Conservation (phyloP, 2,888 invertebrate genomes). For the Andrena dorsata region DNA sequence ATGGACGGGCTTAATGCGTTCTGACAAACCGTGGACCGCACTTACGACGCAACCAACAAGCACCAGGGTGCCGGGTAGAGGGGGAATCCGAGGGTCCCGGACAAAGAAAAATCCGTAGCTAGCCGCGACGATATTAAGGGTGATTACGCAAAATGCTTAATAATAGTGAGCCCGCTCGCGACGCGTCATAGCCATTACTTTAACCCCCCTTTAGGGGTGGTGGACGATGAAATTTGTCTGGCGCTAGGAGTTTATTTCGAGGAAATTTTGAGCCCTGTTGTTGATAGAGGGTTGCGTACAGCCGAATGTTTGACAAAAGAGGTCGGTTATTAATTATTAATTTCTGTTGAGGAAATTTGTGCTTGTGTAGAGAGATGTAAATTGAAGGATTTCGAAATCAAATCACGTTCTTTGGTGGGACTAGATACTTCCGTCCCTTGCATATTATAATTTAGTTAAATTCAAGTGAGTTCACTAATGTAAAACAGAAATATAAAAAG, state of each 20-base stretch:
- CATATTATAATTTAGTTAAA: too few species aligned
- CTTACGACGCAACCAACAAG: slow-evolving; percentile 53
- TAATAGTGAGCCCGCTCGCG: slow-evolving; percentile 34
- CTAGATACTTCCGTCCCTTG: too few species aligned
- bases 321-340: too few species aligned
- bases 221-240: slow-evolving; percentile 47
- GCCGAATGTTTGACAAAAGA: too few species aligned
- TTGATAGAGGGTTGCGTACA: not conserved
- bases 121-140: slow-evolving; percentile 66
- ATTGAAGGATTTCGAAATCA: too few species aligned
- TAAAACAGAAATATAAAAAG: too few species aligned
- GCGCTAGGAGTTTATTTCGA: slow-evolving; percentile 25
- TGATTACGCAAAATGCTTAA: slow-evolving; percentile 76
- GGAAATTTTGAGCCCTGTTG: slow-evolving; percentile 3
- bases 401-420: too few species aligned
- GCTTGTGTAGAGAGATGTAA: too few species aligned
- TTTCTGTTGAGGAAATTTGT: too few species aligned
- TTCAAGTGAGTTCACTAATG: too few species aligned
- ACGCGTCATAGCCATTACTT: slow-evolving; percentile 33
- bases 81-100: slow-evolving; percentile 42
- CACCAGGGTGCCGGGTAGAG: slow-evolving; percentile 41
- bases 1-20: slow-evolving; percentile 70
- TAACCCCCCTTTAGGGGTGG: not conserved
- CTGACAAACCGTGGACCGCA: slow-evolving; percentile 70
- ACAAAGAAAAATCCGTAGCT: slow-evolving; percentile 74